These are phyloP conservation scores for Aphidius colemani DNA, from an alignment of 2,888 invertebrate genomes.

Conservation along the genomic window DNA sequence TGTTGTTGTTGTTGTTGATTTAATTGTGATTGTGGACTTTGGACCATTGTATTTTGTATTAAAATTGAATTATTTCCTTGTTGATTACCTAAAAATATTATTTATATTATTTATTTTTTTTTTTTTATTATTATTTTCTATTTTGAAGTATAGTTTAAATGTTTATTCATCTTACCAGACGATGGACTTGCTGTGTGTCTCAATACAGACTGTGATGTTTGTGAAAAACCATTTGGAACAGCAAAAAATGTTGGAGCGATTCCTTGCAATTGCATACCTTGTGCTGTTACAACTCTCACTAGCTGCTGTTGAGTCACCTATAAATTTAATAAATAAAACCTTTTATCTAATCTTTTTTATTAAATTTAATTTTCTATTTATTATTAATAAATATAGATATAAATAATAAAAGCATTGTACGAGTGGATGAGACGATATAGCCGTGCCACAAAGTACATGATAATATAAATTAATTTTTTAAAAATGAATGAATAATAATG, in stretches of 20 bases:
- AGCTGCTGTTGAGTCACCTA: slow-evolving; percentile 63
- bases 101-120: neutral
- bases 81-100: slow-evolving; percentile 45
- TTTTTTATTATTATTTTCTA: too few relatives aligned
- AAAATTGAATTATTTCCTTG: slow-evolving; percentile 54
- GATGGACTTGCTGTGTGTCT: slow-evolving; percentile 54
- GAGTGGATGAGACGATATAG: neutral
- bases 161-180: slow-evolving; percentile 45
- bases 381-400: neutral
- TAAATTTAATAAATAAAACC: slow-evolving; percentile 33
- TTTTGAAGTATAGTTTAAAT: neutral
- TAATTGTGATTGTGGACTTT: slow-evolving; percentile 56
- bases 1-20: slow-evolving; percentile 40
- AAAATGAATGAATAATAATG: slow-evolving; percentile 32
- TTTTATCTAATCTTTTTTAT: too few relatives aligned
- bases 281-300: slow-evolving; percentile 67
- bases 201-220: slow-evolving; percentile 55
- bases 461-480: neutral
- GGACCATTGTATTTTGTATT: slow-evolving; percentile 58
- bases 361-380: too few relatives aligned
- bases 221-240: slow-evolving; percentile 57
- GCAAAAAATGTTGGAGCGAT: slow-evolving; percentile 57
- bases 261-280: slow-evolving; percentile 66
- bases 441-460: too few relatives aligned
- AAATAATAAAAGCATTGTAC: slow-evolving; percentile 7